These are phyloP conservation scores for Anoplopoma fimbria DNA, from an alignment of 2,113 vertebrate genomes.

Conservation along the genomic window DNA sequence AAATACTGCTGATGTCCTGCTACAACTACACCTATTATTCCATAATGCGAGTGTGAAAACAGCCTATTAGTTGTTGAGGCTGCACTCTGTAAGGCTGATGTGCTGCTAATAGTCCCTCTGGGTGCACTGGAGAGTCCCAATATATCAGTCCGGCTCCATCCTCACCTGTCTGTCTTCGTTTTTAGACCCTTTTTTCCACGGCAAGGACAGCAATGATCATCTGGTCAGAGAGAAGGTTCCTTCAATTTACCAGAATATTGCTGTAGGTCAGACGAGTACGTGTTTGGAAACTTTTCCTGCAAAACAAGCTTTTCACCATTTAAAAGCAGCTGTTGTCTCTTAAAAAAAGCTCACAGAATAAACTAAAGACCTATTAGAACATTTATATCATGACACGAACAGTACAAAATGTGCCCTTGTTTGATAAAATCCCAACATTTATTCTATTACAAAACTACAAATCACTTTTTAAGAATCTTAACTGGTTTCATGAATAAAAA, in stretches of 20 bases:
- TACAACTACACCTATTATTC: conserved; percentile 60
- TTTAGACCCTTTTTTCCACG: conserved; percentile 39
- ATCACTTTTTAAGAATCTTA: not conserved
- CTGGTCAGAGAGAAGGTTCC: conserved; percentile 35
- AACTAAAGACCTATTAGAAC: not conserved
- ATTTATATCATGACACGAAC: not conserved
- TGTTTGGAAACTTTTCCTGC: conserved; percentile 27
- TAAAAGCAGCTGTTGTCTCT: not conserved
- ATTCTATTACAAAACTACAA: too few relatives aligned
- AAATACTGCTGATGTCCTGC: conserved; percentile 58
- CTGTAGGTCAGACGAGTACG: conserved; percentile 15
- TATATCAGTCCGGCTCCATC: conserved; percentile 40
- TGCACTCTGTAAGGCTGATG: conserved; percentile 57
- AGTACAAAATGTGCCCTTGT: too few relatives aligned
- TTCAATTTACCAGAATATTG: conserved; percentile 38
- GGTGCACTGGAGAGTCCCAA: conserved; percentile 53
- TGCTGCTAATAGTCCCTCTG: conserved; percentile 62
- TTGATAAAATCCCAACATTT: not conserved
- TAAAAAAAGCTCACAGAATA: not conserved
- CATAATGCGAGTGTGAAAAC: conserved; percentile 57
- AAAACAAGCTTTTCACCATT: not conserved
- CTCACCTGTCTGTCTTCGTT: conserved; percentile 39
- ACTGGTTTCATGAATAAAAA: not conserved
- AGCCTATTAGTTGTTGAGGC: conserved; percentile 62
- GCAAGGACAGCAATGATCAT: conserved; percentile 44